Base-by-base conservation (phyloP, 2,888 invertebrate species). In the Latrodectus elegans region DNA sequence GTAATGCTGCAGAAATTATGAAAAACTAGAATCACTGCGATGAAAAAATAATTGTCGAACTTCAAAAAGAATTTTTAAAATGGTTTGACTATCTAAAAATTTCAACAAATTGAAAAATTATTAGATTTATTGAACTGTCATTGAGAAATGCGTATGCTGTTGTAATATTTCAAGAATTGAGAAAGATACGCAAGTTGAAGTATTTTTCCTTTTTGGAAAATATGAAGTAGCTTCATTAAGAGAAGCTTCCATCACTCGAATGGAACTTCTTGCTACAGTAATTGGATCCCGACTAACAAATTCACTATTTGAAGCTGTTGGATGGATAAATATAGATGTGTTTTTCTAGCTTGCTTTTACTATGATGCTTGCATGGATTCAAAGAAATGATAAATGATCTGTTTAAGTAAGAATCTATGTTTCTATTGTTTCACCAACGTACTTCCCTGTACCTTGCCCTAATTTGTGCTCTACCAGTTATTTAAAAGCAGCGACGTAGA, bases 241-340 rank as follows among this genome's bases (percentile, higher is more conserved):
- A 55, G 55, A 71, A 1, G 17, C 70, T 14, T 60, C 71, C 0
- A 70, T 79, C 38, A 60, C 38, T 15, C 26, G 38, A 38, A 70
- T 79, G 53, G 55, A 79, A 38, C 79, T 79, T 49, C 12, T 26
- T n/a, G 55, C 60, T 70, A 55, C 70, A 4, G 55, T 55, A n/a
- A 55, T 55, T 15, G 55, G 55, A n/a, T n/a, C 53, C 55, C 0
- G 70, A 79, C 38, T 72, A 17, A 17, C 64, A 10, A 60, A 80
- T 72, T 80, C 65, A 0, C 26, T 79, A 4, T 10, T 38, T 55
- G n/a, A 79, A 79, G 26, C 70, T 55, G 9, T 79, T 4, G 14
- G 38, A 14, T 72, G 52, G 80, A 8, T 65, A 49, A 65, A 79
- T 38, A 26, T 79, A 1, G 12, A 55, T 8, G 1, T 10, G 8